Percentiles rank a stretch among this genome's conserved stretches.
These are phyloP conservation scores for Athene cunicularia DNA, from an alignment of 2,113 vertebrate species.

Conservation along the genomic window DNA sequence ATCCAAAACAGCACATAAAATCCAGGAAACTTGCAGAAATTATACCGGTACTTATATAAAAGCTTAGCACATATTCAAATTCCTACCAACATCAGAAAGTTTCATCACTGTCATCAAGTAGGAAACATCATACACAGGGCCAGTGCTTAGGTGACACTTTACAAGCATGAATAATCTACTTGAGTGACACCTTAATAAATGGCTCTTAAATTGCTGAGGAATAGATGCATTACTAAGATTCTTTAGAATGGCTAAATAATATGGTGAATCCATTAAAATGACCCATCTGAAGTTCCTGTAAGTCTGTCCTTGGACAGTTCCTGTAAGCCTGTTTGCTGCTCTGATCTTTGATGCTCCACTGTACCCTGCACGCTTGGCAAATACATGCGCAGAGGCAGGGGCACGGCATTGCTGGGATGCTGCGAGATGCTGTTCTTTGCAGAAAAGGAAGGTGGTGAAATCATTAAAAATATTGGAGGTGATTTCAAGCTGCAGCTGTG, in stretches of 20 bases:
- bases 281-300: background rate
- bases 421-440: background rate
- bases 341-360: background rate
- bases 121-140: background rate
- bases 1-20: background rate
- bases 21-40: background rate
- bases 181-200: conserved; percentile 21
- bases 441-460: background rate
- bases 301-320: background rate
- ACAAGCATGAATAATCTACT: background rate
- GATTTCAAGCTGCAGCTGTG: background rate
- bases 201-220: background rate
- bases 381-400: fast-evolving
- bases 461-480: background rate
- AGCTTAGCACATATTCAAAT: background rate
- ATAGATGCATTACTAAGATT: background rate
- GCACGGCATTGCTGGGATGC: background rate
- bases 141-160: background rate
- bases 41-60: background rate
- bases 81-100: background rate
- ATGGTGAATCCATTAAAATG: background rate
- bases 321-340: background rate
- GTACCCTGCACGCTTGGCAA: background rate
- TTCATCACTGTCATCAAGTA: background rate
- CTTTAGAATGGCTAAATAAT: background rate